Conservation (phyloP, 2,797 vertebrate genomes). For the Anguilla megastoma region DNA sequence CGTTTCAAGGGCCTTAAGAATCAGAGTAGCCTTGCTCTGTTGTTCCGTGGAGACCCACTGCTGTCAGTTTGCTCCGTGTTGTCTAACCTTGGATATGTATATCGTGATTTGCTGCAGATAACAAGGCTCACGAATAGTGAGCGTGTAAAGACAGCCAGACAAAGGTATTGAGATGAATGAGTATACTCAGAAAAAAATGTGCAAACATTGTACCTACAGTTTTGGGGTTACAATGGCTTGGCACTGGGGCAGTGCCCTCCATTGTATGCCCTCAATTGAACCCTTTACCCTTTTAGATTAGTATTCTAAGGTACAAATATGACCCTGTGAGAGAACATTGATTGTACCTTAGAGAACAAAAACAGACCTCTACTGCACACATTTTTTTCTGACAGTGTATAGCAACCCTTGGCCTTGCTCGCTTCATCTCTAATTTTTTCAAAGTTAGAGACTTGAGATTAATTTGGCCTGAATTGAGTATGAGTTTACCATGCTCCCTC, state of each 20-base stretch:
- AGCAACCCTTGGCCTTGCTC: not conserved
- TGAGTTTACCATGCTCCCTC: not conserved
- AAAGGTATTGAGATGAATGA: constrained; percentile 1
- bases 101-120: not conserved
- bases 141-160: not conserved
- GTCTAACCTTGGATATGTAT: not conserved
- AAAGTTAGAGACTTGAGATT: not conserved
- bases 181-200: too few species aligned
- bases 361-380: too few species aligned
- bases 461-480: not conserved
- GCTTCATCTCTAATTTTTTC: not conserved
- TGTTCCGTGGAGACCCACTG: not conserved
- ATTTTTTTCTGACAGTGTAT: not conserved
- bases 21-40: not conserved
- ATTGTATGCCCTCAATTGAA: too few species aligned
- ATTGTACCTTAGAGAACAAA: too few species aligned
- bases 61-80: not conserved
- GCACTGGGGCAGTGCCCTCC: too few species aligned
- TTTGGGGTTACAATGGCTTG: too few species aligned
- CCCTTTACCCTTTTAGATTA: too few species aligned
- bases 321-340: too few species aligned
- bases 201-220: too few species aligned
- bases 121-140: not conserved
- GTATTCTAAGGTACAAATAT: too few species aligned
- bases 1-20: not conserved